A percentile compares a stretch with the other conserved stretches of the same genome.
These are phyloP conservation scores for Saxicola maurus DNA, from an alignment of 2,797 vertebrate genomes.

Conservation along the genomic window DNA sequence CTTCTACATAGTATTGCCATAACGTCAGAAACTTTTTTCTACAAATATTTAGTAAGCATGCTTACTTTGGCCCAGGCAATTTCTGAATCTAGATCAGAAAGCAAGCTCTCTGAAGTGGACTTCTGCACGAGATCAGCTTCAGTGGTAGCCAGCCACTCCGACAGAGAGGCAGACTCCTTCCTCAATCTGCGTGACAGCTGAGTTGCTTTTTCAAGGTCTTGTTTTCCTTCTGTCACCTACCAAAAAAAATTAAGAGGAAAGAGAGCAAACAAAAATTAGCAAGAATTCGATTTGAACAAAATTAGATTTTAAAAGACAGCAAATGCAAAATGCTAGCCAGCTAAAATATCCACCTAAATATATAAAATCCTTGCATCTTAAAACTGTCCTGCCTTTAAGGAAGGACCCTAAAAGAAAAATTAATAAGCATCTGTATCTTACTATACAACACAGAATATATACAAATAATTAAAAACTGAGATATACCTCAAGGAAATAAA, in stretches of 20 bases:
- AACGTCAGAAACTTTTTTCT: background rate
- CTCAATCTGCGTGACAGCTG: constrained; percentile 85
- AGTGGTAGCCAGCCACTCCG: constrained; percentile 83
- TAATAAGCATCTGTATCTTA: background rate
- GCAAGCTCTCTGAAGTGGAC: constrained; percentile 80
- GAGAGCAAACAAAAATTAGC: background rate
- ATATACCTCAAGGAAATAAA: background rate
- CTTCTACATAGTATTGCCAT: background rate
- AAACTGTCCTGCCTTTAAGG: background rate
- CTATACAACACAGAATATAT: background rate
- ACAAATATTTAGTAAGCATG: background rate
- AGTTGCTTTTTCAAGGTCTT: constrained; percentile 89
- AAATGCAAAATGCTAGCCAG: background rate
- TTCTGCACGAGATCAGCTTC: constrained; percentile 86
- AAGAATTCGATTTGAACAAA: background rate
- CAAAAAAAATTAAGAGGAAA: background rate
- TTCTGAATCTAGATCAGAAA: constrained; percentile 87
- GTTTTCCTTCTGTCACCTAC: constrained; percentile 95
- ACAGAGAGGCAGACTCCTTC: constrained; percentile 81
- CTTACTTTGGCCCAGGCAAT: constrained; percentile 93
- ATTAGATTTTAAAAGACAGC: background rate
- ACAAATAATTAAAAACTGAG: background rate
- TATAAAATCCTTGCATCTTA: background rate
- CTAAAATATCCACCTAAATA: background rate
- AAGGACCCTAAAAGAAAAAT: background rate